Base-by-base conservation (phyloP, 2,888 invertebrate genomes). In the Hypomecis atomaria region DNA sequence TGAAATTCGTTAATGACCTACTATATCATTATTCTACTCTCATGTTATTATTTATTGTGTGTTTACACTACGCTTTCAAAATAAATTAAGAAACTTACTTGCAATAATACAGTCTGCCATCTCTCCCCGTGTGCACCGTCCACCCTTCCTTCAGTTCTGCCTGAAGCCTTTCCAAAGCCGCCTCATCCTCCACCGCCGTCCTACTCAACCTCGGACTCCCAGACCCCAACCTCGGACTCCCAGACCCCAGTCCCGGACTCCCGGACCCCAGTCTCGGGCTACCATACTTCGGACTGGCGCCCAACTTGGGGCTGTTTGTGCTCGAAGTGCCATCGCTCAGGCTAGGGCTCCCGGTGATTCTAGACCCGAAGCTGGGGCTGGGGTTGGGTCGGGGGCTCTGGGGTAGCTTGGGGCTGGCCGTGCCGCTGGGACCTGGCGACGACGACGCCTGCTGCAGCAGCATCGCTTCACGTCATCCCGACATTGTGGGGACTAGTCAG, bases 81-180 rank as follows among this genome's bases (percentile, higher is more conserved):
- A 43, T n/a, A 49, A 36, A 6, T 9, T 23, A 23, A 58, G n/a
- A 37, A 36, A 94, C 97, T 95, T 90, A 98, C 98, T 98, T 97
- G 96, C 97, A 97, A 93, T 97, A 98, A 89, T 97, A 98, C 67
- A 96, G 94, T 76, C 97, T 94, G 69, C 97, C 97, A 82, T 96
- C 96, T 77, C 95, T 95, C 81, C 95, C 95, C 66, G 94, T 94
- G 85, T 96, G 96, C n/a, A 95, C 95, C 11, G 96, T 96, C 96
- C 96, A 97, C 65, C 96, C 96, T 67, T 95, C 94, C 81, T 95
- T 95, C 68, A 96, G 86, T 74, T 93, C 94, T 10, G 91, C 90
- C 75, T 95, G 95, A 53, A 95, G 83, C 68, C 89, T 89, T 79
- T 94, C 94, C 81, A 95, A 78, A 44, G 89, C 90, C 4, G 84